Conservation (phyloP, 2,888 invertebrate genomes). For the Stenodera caucasica region DNA sequence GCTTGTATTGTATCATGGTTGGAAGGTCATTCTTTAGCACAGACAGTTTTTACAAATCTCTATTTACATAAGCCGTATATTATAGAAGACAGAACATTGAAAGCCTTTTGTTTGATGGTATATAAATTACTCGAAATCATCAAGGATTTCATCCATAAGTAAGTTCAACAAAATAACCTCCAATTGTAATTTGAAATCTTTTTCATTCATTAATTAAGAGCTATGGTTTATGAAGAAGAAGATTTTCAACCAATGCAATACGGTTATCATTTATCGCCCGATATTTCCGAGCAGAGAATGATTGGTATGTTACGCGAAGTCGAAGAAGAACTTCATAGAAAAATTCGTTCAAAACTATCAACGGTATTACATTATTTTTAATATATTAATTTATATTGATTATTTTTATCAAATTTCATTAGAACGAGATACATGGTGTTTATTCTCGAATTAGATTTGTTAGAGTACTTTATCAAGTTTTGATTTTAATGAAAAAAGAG, state of each 20-base stretch:
- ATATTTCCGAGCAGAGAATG: conserved; percentile 79
- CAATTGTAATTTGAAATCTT: no score
- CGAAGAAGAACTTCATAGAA: conserved; percentile 85
- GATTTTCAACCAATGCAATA: conserved; percentile 94
- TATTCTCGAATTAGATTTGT: conserved; percentile 84
- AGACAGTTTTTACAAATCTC: conserved; percentile 95
- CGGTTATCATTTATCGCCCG: conserved; percentile 81
- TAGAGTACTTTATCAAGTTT: conserved; percentile 81
- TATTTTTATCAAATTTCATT: conserved; percentile 34
- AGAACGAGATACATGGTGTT: conserved; percentile 66
- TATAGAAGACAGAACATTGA: conserved; percentile 79
- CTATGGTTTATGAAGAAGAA: conserved; percentile 91
- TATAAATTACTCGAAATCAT: conserved; percentile 89
- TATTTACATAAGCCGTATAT: conserved; percentile 89
- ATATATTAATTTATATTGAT: background rate
- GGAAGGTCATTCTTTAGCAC: conserved; percentile 94
- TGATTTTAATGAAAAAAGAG: conserved; percentile 63
- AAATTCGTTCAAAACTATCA: conserved; percentile 60
- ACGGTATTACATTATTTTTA: no score
- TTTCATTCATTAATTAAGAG: conserved; percentile 55
- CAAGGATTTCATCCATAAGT: conserved; percentile 86
- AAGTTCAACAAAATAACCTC: conserved; percentile 50
- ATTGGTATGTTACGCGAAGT: conserved; percentile 83
- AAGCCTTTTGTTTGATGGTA: conserved; percentile 83
- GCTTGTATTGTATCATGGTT: conserved; percentile 96